phyloP scores from a whole-genome alignment of 2,888 invertebrate genomes.

The Drosophila testacea region DNA sequence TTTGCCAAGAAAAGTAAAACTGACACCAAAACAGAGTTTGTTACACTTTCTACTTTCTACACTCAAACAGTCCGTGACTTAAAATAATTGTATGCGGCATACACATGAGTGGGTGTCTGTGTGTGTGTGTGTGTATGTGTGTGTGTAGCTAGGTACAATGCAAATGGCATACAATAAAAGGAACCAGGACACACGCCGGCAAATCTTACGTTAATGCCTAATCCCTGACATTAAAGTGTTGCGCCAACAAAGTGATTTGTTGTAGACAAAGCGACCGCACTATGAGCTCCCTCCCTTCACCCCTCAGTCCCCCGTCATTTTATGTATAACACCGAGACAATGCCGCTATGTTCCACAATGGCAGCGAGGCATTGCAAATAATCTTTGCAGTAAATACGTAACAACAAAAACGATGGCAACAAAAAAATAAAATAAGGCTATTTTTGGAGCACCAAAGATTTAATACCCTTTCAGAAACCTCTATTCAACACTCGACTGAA shows the following conservation, averaged over 20 bases:
- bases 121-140: constrained; percentile 13
- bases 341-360: constrained; percentile 40
- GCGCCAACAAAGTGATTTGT: constrained; percentile 79
- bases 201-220: constrained; percentile 78
- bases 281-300: constrained; percentile 30
- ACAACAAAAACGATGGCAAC: constrained; percentile 36
- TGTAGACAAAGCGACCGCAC: constrained; percentile 75
- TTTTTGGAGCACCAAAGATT: no score
- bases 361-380: constrained; percentile 77
- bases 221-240: constrained; percentile 81
- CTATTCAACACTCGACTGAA: no score
- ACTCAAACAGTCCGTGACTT: constrained; percentile 34
- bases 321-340: neutral
- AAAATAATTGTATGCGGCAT: constrained; percentile 44
- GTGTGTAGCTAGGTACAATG: constrained; percentile 44
- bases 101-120: neutral
- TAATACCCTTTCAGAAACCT: no score
- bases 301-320: neutral
- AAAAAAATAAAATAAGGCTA: neutral
- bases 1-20: constrained; percentile 4
- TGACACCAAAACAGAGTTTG: constrained; percentile 8
- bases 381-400: constrained; percentile 78
- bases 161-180: constrained; percentile 55
- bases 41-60: constrained; percentile 16
- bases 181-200: constrained; percentile 44